Base-by-base conservation (phyloP, 2,888 invertebrate species). In the Kryphioiulus occultus region DNA sequence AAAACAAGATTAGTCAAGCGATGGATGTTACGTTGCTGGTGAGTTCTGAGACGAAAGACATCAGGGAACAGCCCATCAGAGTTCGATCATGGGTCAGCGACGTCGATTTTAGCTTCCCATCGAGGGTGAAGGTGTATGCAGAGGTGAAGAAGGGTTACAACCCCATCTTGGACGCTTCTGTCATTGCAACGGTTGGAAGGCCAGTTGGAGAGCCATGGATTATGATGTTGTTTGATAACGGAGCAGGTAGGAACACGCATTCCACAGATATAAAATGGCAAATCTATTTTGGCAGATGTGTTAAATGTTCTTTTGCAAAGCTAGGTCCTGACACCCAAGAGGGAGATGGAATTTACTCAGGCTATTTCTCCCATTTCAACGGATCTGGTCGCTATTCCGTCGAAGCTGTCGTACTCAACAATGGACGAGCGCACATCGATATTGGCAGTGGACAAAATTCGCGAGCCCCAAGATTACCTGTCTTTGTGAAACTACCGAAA, bases 291-390 rank as follows among this genome's bases (percentile, higher is more conserved):
- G 53, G 53, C 19, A n/a, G 53, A 53, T 15, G 9, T 53, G 53
- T 9, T 84, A n/a, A 17, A 35, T 84, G 35, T 84, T 84, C 19
- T 19, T 32, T 9, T 84, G 35, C 7, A 39, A 84, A 32, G 15
- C 17, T 84, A 92, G 92, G 92, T 47, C 91, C 91, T 15, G 92
- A 92, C 88, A 90, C 91, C 0, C 89, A 89, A 0, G 90, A 90
- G 87, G 89, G 90, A 82, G 92, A 92, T 89, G 92, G 92, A 0
- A 90, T 92, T 12, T 92, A 92, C 89, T 91, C 92, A 12, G 90
- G 90, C 2, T 91, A 90, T 86, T 91, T 91, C 89, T 89, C 90
- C 12, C 88, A 90, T 42, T 90, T 91, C 32, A 90, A 90, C 22
- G 90, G 89, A 5, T 90, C 89, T 86, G 92, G 92, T 5, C 87